phyloP scores from a whole-genome alignment of 2,113 vertebrate genomes.

The Australoheros scitulus region DNA sequence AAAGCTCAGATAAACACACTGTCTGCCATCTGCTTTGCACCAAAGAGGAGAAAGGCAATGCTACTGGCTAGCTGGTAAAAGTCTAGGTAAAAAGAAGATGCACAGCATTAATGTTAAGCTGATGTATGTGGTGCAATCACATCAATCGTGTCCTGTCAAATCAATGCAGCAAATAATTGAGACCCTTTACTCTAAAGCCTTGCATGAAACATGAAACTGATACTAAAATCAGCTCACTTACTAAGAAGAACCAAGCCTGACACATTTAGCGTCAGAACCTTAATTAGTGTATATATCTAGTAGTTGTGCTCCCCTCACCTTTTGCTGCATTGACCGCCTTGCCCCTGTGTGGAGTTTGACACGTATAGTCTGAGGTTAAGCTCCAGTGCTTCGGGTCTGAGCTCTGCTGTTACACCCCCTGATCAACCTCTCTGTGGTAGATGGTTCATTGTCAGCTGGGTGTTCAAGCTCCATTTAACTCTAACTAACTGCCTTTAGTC shows the following conservation, averaged over 20 bases:
- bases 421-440: constrained; percentile 61
- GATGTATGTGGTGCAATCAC: background rate
- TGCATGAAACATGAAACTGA: background rate
- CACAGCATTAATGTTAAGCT: background rate
- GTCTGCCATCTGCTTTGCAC: background rate
- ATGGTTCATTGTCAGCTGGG: constrained; percentile 70
- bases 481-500: constrained; percentile 73
- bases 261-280: background rate
- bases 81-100: background rate
- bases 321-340: constrained; percentile 2
- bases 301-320: constrained; percentile 7
- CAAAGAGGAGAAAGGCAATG: background rate
- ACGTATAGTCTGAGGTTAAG: constrained; percentile 47
- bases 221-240: background rate
- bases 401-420: constrained; percentile 40
- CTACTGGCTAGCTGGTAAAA: background rate
- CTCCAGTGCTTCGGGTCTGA: constrained; percentile 32
- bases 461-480: constrained; percentile 81
- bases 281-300: constrained; percentile 19
- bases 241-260: background rate
- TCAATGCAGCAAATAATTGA: background rate
- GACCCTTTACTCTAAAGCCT: background rate
- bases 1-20: background rate
- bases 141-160: background rate
- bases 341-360: constrained; percentile 29